These are phyloP conservation scores for Brachionus calyciflorus DNA, from an alignment of 1,140 invertebrate genomes.

Conservation along the genomic window DNA sequence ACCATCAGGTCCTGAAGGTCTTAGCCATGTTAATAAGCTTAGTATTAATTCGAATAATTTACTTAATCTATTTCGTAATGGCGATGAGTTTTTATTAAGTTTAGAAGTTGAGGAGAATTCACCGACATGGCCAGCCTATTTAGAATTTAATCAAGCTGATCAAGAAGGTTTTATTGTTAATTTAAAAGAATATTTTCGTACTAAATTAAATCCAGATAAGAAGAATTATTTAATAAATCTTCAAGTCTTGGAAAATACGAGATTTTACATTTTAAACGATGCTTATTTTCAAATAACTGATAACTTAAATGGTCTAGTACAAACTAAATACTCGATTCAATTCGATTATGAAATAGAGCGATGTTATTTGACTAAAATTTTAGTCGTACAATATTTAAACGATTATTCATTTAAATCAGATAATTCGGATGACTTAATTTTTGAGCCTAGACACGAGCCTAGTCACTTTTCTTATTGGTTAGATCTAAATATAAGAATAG, in stretches of 20 bases:
- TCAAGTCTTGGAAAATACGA: background rate
- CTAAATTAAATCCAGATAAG: background rate
- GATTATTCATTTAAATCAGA: background rate
- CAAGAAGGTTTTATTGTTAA: constrained; percentile 10
- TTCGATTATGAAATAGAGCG: constrained; percentile 37
- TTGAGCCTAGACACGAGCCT: background rate
- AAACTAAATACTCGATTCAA: constrained; percentile 29
- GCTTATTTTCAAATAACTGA: constrained; percentile 8
- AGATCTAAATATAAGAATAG: background rate
- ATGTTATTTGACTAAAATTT: background rate
- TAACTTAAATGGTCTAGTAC: constrained; percentile 6
- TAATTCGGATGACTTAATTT: background rate
- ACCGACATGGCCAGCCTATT: background rate
- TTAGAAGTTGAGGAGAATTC: constrained; percentile 12
- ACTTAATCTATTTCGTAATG: constrained; percentile 14
- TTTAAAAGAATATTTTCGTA: background rate
- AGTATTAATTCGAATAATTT: constrained; percentile 32
- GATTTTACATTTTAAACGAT: background rate
- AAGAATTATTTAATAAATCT: background rate
- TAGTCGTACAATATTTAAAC: background rate
- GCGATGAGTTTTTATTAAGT: constrained; percentile 22
- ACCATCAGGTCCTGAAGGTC: background rate
- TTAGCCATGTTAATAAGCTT: background rate
- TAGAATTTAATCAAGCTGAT: background rate
- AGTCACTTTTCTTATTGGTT: background rate